Evolutionary conservation across 2,888 invertebrate genomes (phyloP), one percentile per base, ranked within the genome.

Genomic region (Drosophila recens): DNA sequence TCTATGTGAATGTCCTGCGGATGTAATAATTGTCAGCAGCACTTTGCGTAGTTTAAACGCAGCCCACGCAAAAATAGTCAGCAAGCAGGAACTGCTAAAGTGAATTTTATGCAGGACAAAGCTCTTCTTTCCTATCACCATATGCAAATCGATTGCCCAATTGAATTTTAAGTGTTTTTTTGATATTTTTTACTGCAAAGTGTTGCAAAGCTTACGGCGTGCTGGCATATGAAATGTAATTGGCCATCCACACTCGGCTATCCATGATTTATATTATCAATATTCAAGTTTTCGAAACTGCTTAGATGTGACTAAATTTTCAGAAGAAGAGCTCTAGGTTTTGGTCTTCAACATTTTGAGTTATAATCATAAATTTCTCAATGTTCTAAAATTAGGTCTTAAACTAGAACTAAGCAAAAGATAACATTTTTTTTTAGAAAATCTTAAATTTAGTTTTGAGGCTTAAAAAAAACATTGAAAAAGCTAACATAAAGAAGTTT

Each of bases 11-110:
- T 77, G 69, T 76, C 81, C 74, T 86, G 87, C 89, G 87, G 87
- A 89, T 87, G 85, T 88, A 84, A 87, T 89, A 89, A 87, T 87
- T 89, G 87, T 89, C 89, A 84, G 82, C 73, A 87, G 79, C 87
- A 87, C 79, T 82, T 80, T 80, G 75, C 71, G 80, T 80, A 83
- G 84, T 71, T 82, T 82, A 80, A 83, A 70, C 76, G 83, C 71
- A 65, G 34, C 69, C 76, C 87, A 74, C 83, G 77, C 83, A 78
- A 75, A 79, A 77, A 72, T 69, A 65, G 71, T 72, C 79, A 69
- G 72, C 70, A 46, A 69, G 51, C 75, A 83, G 83, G 82, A 87
- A 80, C 82, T 82, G 79, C 67, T 71, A 74, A 79, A 85, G 76
- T 80, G 82, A 87, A 85, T 87, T 84, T 84, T 76, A 84, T 84